A percentile compares a stretch with the other conserved stretches of the same genome.
Evolutionary conservation across 53 echinoderm and acorn worm genomes (phyloP).

Genomic region (Echinometra lucunter): DNA sequence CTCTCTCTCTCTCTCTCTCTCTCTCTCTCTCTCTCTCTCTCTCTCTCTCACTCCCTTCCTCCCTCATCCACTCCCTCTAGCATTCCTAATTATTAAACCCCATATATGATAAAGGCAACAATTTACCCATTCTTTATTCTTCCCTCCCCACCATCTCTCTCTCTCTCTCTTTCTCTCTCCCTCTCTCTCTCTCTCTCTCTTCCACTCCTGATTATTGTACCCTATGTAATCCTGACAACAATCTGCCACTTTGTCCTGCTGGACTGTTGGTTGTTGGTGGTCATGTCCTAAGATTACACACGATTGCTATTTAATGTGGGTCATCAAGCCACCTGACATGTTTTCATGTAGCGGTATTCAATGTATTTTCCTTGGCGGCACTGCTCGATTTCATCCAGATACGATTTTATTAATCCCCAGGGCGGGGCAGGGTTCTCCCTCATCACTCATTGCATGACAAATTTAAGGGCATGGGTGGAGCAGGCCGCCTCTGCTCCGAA

Average conservation of each 20-base stretch:
- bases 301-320: conserved; percentile 47
- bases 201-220: background rate
- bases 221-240: background rate
- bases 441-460: conserved; percentile 14
- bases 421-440: conserved; percentile 42
- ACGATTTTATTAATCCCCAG: conserved; percentile 48
- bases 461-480: conserved; percentile 22
- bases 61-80: background rate
- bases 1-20: background rate
- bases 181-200: background rate
- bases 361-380: conserved; percentile 7
- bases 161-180: background rate
- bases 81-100: too few relatives aligned
- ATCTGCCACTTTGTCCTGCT: conserved; percentile 27
- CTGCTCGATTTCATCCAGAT: conserved; percentile 40
- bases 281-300: conserved; percentile 35
- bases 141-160: background rate
- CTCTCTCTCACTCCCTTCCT: background rate
- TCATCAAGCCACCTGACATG: conserved; percentile 33
- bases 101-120: too few relatives aligned
- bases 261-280: background rate
- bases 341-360: conserved; percentile 51
- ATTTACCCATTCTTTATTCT: too few relatives aligned
- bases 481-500: background rate
- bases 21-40: background rate